phyloP scores from a whole-genome alignment of 2,797 vertebrate species.

The Channallabes apus region DNA sequence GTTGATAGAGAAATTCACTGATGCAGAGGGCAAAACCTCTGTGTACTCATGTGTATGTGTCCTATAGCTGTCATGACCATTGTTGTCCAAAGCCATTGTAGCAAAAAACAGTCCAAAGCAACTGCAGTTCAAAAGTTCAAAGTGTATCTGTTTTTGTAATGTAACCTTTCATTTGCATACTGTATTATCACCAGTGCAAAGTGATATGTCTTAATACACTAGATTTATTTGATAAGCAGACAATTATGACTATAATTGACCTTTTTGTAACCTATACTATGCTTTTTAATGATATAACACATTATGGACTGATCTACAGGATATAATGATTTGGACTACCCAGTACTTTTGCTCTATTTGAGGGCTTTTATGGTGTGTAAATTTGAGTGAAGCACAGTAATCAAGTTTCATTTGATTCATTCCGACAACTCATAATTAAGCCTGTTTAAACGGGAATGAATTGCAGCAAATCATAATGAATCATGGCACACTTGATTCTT shows the following conservation, averaged over 20 bases:
- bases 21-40: too few relatives aligned
- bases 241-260: neutral
- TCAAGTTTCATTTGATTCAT: slow-evolving; percentile 7
- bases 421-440: neutral
- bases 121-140: too few relatives aligned
- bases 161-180: neutral
- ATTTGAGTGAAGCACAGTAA: neutral
- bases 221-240: neutral
- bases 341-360: neutral
- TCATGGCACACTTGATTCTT: neutral
- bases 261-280: neutral
- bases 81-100: too few relatives aligned
- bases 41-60: too few relatives aligned
- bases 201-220: neutral
- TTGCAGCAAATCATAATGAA: slow-evolving; percentile 11
- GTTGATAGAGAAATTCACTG: too few relatives aligned
- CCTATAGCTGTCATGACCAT: too few relatives aligned
- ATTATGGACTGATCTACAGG: neutral
- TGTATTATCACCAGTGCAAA: neutral
- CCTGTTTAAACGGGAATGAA: neutral
- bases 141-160: neutral
- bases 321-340: neutral
- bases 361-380: neutral
- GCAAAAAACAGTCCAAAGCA: too few relatives aligned
- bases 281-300: neutral